A percentile compares a stretch with the other conserved stretches of the same genome.
Evolutionary conservation across 2,113 vertebrate species (phyloP).

Genomic region (Cricetomys ansorgei): DNA sequence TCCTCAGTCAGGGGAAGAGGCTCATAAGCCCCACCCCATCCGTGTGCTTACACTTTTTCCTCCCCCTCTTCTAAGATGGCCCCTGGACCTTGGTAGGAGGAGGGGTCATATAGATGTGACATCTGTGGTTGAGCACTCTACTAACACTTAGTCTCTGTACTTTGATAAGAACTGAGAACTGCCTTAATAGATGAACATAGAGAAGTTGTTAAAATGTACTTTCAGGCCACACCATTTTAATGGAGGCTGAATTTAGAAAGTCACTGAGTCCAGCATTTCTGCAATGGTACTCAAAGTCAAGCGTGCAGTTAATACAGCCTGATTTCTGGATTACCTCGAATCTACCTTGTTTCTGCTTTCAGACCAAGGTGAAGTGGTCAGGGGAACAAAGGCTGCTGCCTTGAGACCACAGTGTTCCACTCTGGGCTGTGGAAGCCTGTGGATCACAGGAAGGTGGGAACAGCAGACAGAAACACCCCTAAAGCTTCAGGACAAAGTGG

Average conservation of each 20-base stretch:
- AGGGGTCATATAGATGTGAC: too few species aligned
- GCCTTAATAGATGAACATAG: too few species aligned
- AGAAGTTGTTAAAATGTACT: background rate
- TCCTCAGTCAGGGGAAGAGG: too few species aligned
- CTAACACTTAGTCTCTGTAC: background rate
- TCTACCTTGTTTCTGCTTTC: too few species aligned
- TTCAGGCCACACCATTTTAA: background rate
- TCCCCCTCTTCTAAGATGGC: background rate
- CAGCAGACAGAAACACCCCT: background rate
- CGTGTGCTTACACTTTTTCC: background rate
- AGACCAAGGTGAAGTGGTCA: background rate
- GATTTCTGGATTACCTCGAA: background rate
- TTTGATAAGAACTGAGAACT: background rate
- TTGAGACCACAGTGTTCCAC: background rate
- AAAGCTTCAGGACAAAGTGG: background rate
- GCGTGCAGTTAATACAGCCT: background rate
- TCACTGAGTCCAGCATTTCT: background rate
- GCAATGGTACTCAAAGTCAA: background rate
- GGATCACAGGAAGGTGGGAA: background rate
- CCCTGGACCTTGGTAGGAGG: background rate
- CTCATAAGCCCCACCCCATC: background rate
- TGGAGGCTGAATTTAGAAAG: background rate
- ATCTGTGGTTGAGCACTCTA: background rate
- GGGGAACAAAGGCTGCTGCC: background rate
- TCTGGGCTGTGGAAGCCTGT: accelerated